These are phyloP conservation scores for Platyura marginata DNA, from an alignment of 1,140 invertebrate genomes.

Conservation along the genomic window DNA sequence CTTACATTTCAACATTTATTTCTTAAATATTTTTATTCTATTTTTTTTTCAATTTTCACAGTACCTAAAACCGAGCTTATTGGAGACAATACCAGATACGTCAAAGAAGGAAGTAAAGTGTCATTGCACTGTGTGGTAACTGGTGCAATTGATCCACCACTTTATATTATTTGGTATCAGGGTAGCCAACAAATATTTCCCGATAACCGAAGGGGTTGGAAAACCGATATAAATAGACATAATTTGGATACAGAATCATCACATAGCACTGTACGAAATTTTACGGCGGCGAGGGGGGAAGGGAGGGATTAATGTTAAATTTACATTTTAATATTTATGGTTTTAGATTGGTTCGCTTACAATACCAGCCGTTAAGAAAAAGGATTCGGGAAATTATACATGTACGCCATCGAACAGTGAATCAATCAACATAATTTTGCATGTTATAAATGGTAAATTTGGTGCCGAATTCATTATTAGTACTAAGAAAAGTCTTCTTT, in stretches of 20 bases:
- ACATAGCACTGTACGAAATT: conserved; percentile 19
- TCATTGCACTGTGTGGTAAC: conserved; percentile 36
- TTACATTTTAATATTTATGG: not conserved
- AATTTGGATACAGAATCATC: conserved; percentile 19
- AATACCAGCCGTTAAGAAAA: conserved; percentile 41
- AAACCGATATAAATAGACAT: conserved; percentile 20
- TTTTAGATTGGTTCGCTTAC: conserved; percentile 29
- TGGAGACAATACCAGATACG: conserved; percentile 34
- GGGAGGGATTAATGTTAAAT: not conserved
- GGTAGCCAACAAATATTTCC: conserved; percentile 42
- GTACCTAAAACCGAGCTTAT: conserved; percentile 37
- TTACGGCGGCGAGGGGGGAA: too few relatives aligned
- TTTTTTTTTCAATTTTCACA: conserved; percentile 10
- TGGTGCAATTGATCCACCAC: conserved; percentile 34
- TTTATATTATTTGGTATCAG: conserved; percentile 40
- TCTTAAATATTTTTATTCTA: too few relatives aligned
- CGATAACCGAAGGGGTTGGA: conserved; percentile 19
- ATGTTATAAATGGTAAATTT: conserved; percentile 24
- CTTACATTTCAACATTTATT: too few relatives aligned
- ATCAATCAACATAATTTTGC: conserved; percentile 19
- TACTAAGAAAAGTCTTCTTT: too few relatives aligned
- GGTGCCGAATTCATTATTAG: too few relatives aligned
- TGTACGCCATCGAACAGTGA: conserved; percentile 23
- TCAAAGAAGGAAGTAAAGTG: conserved; percentile 37
- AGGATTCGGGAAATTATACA: conserved; percentile 23